These are phyloP conservation scores for Struthio camelus DNA, from an alignment of 2,113 vertebrate genomes.

Conservation along the genomic window DNA sequence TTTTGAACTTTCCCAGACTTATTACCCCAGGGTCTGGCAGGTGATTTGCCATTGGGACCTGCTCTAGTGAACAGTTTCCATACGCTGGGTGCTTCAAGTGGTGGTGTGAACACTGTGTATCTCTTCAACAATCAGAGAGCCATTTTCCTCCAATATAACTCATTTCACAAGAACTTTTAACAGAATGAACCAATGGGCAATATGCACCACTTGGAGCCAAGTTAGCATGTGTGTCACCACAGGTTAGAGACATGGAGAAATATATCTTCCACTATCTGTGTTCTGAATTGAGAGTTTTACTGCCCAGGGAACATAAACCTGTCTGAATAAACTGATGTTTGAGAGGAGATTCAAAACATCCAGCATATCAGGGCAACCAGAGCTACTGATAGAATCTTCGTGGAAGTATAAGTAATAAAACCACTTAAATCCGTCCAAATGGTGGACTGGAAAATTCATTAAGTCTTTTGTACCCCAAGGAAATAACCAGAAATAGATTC, in stretches of 20 bases:
- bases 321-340: background rate
- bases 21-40: background rate
- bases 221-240: background rate
- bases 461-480: conserved; percentile 10
- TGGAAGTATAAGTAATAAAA: conserved; percentile 23
- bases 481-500: conserved; percentile 52
- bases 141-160: background rate
- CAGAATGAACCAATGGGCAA: accelerated
- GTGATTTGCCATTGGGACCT: background rate
- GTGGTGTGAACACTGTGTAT: background rate
- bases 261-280: conserved; percentile 18
- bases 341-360: conserved; percentile 13
- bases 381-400: conserved; percentile 24
- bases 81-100: background rate
- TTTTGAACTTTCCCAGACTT: background rate
- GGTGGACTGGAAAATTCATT: conserved; percentile 39
- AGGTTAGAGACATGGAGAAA: background rate
- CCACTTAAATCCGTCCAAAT: conserved; percentile 35
- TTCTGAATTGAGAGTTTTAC: conserved; percentile 25
- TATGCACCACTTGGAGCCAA: accelerated
- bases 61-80: background rate
- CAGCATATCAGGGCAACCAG: background rate
- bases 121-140: background rate
- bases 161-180: background rate
- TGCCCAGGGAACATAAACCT: conserved; percentile 17